Percentiles rank a stretch among this genome's conserved stretches.
phyloP scores from a whole-genome alignment of 2,888 invertebrate genomes.

The Callosobruchus maculatus region DNA sequence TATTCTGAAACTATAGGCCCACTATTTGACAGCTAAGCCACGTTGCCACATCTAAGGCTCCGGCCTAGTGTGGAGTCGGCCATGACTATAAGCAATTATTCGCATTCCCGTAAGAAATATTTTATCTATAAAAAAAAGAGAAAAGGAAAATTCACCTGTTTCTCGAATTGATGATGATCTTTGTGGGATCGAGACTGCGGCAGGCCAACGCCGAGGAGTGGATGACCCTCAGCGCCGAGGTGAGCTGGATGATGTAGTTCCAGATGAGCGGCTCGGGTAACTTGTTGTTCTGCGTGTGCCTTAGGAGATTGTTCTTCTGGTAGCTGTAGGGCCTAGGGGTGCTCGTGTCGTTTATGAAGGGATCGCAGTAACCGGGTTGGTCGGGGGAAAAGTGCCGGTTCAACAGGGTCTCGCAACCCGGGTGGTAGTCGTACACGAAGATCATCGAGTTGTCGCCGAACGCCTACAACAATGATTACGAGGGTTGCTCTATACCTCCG shows the following conservation, averaged over 20 bases:
- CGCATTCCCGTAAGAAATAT: too few species aligned
- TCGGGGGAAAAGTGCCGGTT: constrained; percentile 74
- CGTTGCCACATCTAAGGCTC: too few species aligned
- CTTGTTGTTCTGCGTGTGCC: constrained; percentile 65
- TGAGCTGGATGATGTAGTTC: constrained; percentile 93
- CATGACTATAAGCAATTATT: too few species aligned
- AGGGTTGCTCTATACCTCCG: too few species aligned
- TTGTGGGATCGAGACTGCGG: constrained; percentile 86
- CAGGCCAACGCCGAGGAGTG: constrained; percentile 74
- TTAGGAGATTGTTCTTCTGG: constrained; percentile 76
- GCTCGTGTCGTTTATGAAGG: constrained; percentile 80
- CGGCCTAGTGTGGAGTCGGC: too few species aligned
- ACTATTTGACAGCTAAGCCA: too few species aligned
- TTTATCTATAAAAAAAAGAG: too few species aligned
- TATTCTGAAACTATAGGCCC: too few species aligned
- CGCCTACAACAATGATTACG: too few species aligned
- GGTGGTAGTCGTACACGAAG: constrained; percentile 94
- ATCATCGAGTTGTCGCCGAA: constrained; percentile 96
- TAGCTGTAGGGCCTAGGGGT: constrained; percentile 78
- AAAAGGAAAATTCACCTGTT: constrained; percentile 35
- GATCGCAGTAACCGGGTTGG: constrained; percentile 65
- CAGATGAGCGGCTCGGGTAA: constrained; percentile 90
- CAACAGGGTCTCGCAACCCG: constrained; percentile 84
- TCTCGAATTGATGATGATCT: constrained; percentile 64
- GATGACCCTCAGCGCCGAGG: constrained; percentile 86